A percentile compares a stretch with the other conserved stretches of the same genome.
Conservation (phyloP, 2,888 invertebrate species). For the Miltochrista miniata region DNA sequence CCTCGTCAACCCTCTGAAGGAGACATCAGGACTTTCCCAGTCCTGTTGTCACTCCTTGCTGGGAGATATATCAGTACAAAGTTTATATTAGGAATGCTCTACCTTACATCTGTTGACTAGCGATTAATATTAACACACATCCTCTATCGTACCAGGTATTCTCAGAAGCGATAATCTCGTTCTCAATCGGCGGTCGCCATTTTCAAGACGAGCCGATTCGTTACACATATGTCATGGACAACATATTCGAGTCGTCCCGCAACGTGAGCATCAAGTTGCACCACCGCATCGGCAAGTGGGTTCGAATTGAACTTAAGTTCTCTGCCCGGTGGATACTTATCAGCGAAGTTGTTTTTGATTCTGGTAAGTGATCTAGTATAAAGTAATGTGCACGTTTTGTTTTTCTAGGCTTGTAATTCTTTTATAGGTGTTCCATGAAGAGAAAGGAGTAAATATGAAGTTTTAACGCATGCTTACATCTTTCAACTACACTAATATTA, state of each 20-base stretch:
- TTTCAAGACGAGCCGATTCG: slow-evolving; percentile 91
- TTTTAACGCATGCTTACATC: too few species aligned
- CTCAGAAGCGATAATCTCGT: slow-evolving; percentile 90
- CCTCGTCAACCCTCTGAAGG: too few species aligned
- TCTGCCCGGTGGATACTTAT: slow-evolving; percentile 94
- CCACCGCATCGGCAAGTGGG: slow-evolving; percentile 91
- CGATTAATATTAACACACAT: background rate
- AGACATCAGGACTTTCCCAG: too few species aligned
- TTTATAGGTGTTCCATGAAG: too few species aligned
- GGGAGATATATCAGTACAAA: too few species aligned
- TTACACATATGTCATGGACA: slow-evolving; percentile 88
- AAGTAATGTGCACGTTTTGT: background rate
- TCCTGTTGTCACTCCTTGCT: too few species aligned
- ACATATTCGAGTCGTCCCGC: slow-evolving; percentile 90
- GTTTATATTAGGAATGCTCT: too few species aligned
- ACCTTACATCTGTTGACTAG: too few species aligned
- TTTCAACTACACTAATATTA: too few species aligned
- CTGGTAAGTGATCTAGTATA: slow-evolving; percentile 78
- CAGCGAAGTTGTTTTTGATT: slow-evolving; percentile 94
- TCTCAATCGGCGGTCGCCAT: slow-evolving; percentile 91
- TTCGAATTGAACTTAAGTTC: slow-evolving; percentile 90
- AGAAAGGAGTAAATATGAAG: too few species aligned
- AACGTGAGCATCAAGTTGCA: slow-evolving; percentile 93
- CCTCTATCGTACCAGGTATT: slow-evolving; percentile 85
- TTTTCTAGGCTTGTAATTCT: too few species aligned